These are phyloP conservation scores for Apotomis turbidana DNA, from an alignment of 2,888 invertebrate genomes.

Conservation along the genomic window DNA sequence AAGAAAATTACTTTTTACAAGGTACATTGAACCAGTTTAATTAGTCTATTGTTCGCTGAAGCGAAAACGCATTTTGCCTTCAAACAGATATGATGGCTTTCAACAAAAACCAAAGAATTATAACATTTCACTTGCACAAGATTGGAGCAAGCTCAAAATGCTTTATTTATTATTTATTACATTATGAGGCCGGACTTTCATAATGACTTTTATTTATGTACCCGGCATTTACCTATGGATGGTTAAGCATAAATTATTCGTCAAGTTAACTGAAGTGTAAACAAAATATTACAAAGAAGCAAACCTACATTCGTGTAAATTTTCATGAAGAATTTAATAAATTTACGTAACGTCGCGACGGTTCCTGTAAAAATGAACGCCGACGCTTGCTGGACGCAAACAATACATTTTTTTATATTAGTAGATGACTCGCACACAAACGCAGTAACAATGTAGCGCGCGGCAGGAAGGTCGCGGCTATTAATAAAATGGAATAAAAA, in stretches of 20 bases:
- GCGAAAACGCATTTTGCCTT: constrained; percentile 33
- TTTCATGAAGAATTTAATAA: constrained; percentile 7
- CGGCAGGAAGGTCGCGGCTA: constrained; percentile 61
- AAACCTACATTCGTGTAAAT: background rate
- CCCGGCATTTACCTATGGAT: background rate
- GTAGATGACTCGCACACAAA: constrained; percentile 44
- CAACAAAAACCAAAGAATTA: constrained; percentile 15
- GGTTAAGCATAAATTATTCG: background rate
- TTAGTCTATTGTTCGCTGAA: constrained; percentile 37
- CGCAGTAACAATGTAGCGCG: constrained; percentile 55
- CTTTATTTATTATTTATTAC: background rate
- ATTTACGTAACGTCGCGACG: constrained; percentile 7
- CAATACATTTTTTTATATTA: constrained; percentile 42
- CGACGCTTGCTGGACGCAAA: constrained; percentile 16
- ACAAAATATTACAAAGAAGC: background rate
- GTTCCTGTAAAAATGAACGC: constrained; percentile 24
- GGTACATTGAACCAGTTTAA: constrained; percentile 37
- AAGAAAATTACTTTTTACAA: constrained; percentile 35
- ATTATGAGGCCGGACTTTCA: background rate
- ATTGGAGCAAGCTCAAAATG: background rate
- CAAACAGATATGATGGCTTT: constrained; percentile 27
- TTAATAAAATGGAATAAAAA: constrained; percentile 64
- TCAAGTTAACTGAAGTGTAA: background rate
- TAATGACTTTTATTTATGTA: background rate
- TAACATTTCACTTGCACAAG: background rate